Base-by-base conservation (phyloP, 2,888 invertebrate genomes). In the Caenorhabditis drosophilae region DNA sequence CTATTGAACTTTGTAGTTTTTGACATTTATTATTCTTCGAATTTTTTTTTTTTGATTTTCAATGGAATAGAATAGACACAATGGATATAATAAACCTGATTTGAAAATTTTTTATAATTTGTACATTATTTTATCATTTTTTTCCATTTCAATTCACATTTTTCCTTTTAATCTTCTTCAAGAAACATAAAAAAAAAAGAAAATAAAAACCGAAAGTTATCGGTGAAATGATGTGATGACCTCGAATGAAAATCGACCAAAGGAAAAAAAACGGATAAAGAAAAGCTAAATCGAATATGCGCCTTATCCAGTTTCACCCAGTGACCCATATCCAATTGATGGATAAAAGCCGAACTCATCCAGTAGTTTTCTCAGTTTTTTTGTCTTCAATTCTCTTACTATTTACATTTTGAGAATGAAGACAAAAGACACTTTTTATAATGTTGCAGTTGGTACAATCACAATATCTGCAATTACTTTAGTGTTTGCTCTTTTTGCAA, bases 241-340 rank as follows among this genome's bases (percentile, higher is more conserved):
- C 36, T 36, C 36, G n/a, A n/a, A n/a, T n/a, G n/a, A n/a, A n/a
- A n/a, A n/a, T n/a, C n/a, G n/a, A n/a, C n/a, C n/a, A n/a, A n/a
- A n/a, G n/a, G n/a, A n/a, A n/a, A 47, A 60, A 60, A 61, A 55
- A 61, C 45, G 55, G 55, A 61, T 55, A 61, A 55, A 54, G 49
- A 54, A 60, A 59, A 60, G 45, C 53, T 23, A 59, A 59, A 53
- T 53, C 59, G 45, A 60, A 60, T 60, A 53, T 31, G 60, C 54
- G 50, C 51, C 51, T 55, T 55, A 61, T 61, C 61, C 46, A 61
- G 61, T 61, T 61, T 61, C 55, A 61, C 61, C 61, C 61, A 61
- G 50, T 61, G 61, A 61, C 61, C 61, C 55, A 61, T 51, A 60
- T 60, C 54, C 54, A 35, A 38, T 50, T 18, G 59, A 53, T 54